These are phyloP conservation scores for Eupristina koningsbergeri DNA, from an alignment of 1,140 invertebrate species.

Conservation along the genomic window DNA sequence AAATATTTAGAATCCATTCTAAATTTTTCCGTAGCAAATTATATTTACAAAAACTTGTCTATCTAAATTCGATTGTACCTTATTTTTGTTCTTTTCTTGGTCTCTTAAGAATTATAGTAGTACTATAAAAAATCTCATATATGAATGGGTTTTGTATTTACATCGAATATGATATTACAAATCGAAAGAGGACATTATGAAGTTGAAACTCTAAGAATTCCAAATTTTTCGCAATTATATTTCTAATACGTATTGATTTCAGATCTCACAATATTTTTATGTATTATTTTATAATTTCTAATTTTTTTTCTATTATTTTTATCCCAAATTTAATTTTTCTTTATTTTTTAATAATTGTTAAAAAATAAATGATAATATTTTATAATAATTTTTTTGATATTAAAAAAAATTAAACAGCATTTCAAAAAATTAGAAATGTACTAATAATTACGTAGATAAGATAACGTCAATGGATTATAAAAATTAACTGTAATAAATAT, in stretches of 20 bases:
- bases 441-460: too few relatives aligned
- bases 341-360: too few relatives aligned
- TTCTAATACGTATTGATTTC: slow-evolving; percentile 13
- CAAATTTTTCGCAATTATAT: neutral
- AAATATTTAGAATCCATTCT: slow-evolving; percentile 15
- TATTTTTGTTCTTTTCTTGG: neutral
- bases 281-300: neutral
- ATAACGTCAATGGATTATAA: too few relatives aligned
- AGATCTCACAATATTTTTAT: neutral
- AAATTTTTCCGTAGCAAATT: neutral
- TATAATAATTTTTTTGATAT: too few relatives aligned
- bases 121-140: neutral
- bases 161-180: slow-evolving; percentile 26
- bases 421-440: too few relatives aligned
- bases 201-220: neutral
- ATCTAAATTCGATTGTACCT: slow-evolving; percentile 13
- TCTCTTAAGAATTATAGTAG: neutral
- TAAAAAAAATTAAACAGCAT: too few relatives aligned
- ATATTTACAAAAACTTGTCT: neutral
- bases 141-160: slow-evolving; percentile 15
- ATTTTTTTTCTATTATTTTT: neutral
- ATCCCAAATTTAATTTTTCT: too few relatives aligned
- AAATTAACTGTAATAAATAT: too few relatives aligned
- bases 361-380: too few relatives aligned
- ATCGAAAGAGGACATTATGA: neutral